Evolutionary conservation across 2,888 invertebrate genomes (phyloP).

Genomic region (Hartigia nigra): DNA sequence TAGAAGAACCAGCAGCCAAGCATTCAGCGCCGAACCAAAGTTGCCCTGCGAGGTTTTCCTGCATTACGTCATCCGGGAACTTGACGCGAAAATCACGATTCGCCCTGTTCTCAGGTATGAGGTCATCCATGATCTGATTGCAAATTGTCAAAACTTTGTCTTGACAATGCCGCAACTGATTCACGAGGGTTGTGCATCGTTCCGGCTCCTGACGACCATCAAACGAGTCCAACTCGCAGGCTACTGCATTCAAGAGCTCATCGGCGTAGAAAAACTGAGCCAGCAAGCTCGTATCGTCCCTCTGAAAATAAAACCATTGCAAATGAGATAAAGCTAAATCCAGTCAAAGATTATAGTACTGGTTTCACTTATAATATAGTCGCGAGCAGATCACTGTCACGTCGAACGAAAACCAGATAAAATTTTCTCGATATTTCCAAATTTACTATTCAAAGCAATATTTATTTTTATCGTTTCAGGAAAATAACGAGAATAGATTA

Average conservation of each 20-base stretch:
- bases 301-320: conserved; percentile 70
- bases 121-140: conserved; percentile 94
- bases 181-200: conserved; percentile 94
- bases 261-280: conserved; percentile 99
- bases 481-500: neutral
- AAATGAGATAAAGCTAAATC: neutral
- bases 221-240: conserved; percentile 97
- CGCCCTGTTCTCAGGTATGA: conserved; percentile 86
- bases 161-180: conserved; percentile 93
- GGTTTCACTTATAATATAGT: neutral
- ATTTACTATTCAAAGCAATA: neutral
- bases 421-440: neutral
- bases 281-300: conserved; percentile 91
- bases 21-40: conserved; percentile 99
- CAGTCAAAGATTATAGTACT: neutral
- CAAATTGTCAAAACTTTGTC: conserved; percentile 92
- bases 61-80: conserved; percentile 98
- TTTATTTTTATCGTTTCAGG: neutral
- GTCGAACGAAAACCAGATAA: neutral
- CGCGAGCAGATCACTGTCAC: neutral
- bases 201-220: conserved; percentile 99
- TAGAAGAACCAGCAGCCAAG: conserved; percentile 97
- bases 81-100: conserved; percentile 96
- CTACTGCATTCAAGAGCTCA: conserved; percentile 94
- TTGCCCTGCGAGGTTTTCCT: conserved; percentile 97